phyloP scores from a whole-genome alignment of 1,140 invertebrate species.

The Brachionus rubens region DNA sequence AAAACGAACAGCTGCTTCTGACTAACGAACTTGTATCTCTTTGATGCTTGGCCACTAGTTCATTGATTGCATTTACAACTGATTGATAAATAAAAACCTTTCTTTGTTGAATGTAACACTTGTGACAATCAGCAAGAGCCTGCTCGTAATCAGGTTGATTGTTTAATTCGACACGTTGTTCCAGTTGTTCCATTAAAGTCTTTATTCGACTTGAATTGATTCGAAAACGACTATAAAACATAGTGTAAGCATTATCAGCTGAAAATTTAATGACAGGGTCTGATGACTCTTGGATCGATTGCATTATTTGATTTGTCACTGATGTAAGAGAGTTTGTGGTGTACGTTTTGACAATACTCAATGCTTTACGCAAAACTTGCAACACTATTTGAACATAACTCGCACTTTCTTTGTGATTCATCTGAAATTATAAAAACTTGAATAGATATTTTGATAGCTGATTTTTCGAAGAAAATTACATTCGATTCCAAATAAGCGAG shows the following conservation, averaged over 20 bases:
- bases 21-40: conserved; percentile 83
- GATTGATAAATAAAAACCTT: conserved; percentile 67
- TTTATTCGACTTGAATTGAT: conserved; percentile 77
- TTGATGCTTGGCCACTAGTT: conserved; percentile 69
- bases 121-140: conserved; percentile 76
- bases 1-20: conserved; percentile 78
- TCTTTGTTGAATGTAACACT: conserved; percentile 76
- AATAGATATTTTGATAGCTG: conserved; percentile 54
- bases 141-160: conserved; percentile 65
- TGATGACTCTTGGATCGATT: conserved; percentile 34
- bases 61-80: conserved; percentile 67
- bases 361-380: conserved; percentile 74
- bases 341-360: conserved; percentile 74
- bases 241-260: conserved; percentile 74
- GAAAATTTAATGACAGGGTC: conserved; percentile 45
- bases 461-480: conserved; percentile 64
- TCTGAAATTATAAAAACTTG: too few species aligned
- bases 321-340: conserved; percentile 69
- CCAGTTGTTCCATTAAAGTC: conserved; percentile 75
- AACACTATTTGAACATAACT: conserved; percentile 66
- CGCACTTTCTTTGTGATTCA: conserved; percentile 59
- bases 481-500: conserved; percentile 78
- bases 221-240: conserved; percentile 91
- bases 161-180: conserved; percentile 63
- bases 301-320: conserved; percentile 28